A percentile compares a stretch with the other conserved stretches of the same genome.
Conservation (phyloP, 2,888 invertebrate genomes). For the Augochlorella aurata region DNA sequence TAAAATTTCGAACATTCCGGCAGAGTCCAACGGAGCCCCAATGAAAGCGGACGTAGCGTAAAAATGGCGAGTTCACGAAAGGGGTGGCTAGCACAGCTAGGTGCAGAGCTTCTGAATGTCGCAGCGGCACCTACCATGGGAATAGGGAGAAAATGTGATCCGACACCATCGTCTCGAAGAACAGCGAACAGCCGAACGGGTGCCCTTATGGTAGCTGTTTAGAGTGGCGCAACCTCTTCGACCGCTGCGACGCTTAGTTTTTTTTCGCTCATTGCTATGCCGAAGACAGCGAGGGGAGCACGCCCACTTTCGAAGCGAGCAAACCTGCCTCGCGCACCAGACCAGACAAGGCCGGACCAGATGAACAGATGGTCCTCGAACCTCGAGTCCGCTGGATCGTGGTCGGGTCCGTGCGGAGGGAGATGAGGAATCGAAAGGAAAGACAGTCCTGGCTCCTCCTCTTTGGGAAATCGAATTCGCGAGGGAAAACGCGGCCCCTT, state of each 20-base stretch:
- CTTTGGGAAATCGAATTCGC: slow-evolving; percentile 33
- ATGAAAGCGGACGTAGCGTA: too few relatives aligned
- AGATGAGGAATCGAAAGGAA: slow-evolving; percentile 28
- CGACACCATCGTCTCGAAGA: slow-evolving; percentile 57
- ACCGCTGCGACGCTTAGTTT: slow-evolving; percentile 9
- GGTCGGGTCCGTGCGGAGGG: slow-evolving; percentile 55
- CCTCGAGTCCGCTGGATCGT: slow-evolving; percentile 54
- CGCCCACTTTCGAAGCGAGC: slow-evolving; percentile 69
- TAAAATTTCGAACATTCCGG: too few relatives aligned
- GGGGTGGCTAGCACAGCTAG: slow-evolving; percentile 48
- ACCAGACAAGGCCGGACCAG: too few relatives aligned
- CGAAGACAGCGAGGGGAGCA: slow-evolving; percentile 42
- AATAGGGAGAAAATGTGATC: slow-evolving; percentile 63
- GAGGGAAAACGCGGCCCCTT: slow-evolving; percentile 17
- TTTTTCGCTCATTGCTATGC: slow-evolving; percentile 52
- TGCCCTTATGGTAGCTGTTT: slow-evolving; percentile 9
- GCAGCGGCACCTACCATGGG: slow-evolving; percentile 15
- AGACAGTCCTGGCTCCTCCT: slow-evolving; percentile 26
- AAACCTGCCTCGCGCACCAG: slow-evolving; percentile 60
- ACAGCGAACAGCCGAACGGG: neutral
- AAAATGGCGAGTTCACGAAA: neutral
- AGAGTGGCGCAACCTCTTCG: slow-evolving; percentile 34
- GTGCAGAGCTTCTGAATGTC: slow-evolving; percentile 37
- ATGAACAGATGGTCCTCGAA: slow-evolving; percentile 69
- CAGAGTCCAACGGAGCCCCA: too few relatives aligned